Base-by-base conservation (phyloP, 2,888 invertebrate genomes). In the Eupithecia exiguata region DNA sequence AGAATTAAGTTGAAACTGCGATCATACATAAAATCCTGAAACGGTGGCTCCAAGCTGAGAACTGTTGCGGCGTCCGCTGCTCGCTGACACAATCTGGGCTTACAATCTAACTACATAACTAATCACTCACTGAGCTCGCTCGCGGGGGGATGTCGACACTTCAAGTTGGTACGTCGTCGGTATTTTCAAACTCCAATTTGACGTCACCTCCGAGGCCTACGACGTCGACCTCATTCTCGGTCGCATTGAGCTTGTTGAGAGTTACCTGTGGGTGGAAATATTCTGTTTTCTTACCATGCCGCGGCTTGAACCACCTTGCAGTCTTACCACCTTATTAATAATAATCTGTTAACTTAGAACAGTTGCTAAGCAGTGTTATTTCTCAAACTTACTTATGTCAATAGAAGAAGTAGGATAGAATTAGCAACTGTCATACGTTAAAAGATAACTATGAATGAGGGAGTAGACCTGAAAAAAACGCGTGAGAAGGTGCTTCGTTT, bases 201-300 rank as follows among this genome's bases (percentile, higher is more conserved):
- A 75, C 97, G 84, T 97, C 96, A 79, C 97, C 96, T 74, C 95
- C 96, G 81, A 98, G 93, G 65, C 97, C 97, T 87, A 98, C 97
- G 12, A 98, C 98, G 88, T 98, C 98, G 0, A 98, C 98, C 88
- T 98, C 98, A 75, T 97, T 97, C 87, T 98, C 98, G 0, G 97
- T 96, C 0, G 98, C 98, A 88, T 99, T 99, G 74, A 99, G 94
- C 96, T 98, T 98, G 86, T 99, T 99, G 43, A 99, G 93, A 0
- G 98, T 98, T 78, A 98, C 97, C 95, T 95, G 89, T 21, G 63
- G 71, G 40, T 67, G 49, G 18, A 69, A 35, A 10, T 62, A 46
- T 58, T 14, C 40, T 71, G 21, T 63, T 58, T 38, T 65, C 53
- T 21, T 53, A n/a, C 49, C n/a, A 3, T 10, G 49, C n/a, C 43